Evolutionary conservation across 1,140 invertebrate species (phyloP).

Genomic region (Adelges cooleyi): DNA sequence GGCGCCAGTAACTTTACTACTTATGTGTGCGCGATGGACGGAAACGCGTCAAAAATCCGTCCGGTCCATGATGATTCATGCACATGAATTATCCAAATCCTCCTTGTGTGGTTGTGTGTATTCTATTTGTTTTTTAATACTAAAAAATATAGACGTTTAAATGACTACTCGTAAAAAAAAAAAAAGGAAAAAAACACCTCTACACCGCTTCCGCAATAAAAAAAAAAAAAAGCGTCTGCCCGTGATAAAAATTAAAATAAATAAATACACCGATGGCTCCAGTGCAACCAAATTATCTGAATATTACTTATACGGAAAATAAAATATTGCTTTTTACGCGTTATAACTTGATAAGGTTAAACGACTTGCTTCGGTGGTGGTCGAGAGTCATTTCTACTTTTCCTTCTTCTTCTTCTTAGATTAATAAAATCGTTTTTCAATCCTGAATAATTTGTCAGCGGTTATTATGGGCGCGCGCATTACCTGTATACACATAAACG

Average conservation of each 20-base stretch:
- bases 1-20: conserved; percentile 14
- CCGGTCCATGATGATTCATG: not conserved
- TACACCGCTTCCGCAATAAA: conserved; percentile 26
- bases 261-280: not conserved
- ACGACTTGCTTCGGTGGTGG: conserved; percentile 14
- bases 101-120: not conserved
- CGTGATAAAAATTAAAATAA: conserved; percentile 2
- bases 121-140: not conserved
- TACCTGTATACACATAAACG: not conserved
- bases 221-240: conserved; percentile 3
- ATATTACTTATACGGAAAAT: conserved; percentile 12
- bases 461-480: not conserved
- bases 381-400: not conserved
- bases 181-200: not conserved
- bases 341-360: conserved; percentile 13
- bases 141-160: not conserved
- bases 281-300: not conserved
- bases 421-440: conserved; percentile 26
- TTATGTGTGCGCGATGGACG: not conserved
- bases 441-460: conserved; percentile 13
- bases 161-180: conserved; percentile 23
- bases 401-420: not conserved
- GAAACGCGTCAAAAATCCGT: conserved; percentile 14
- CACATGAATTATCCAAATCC: conserved; percentile 9
- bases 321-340: conserved; percentile 7